Evolutionary conservation across 2,888 invertebrate genomes (phyloP).

Genomic region (Aphidoletes aphidimyza): DNA sequence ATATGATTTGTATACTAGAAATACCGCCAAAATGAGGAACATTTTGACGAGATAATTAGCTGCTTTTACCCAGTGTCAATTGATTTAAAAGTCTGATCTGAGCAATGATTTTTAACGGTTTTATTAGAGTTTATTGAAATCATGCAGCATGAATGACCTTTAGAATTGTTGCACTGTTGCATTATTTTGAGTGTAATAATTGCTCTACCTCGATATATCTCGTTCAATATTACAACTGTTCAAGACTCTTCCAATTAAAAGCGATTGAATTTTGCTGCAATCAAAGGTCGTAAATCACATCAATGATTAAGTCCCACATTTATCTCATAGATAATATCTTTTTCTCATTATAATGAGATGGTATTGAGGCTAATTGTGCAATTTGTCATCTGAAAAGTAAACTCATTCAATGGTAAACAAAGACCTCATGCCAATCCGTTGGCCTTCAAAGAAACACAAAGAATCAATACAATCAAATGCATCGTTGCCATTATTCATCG

Average conservation of each 20-base stretch:
- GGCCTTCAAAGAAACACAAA: background rate
- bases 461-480: background rate
- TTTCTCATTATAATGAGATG: background rate
- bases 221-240: too few relatives aligned
- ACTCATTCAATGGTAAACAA: background rate
- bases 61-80: background rate
- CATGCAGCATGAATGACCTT: background rate
- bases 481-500: background rate
- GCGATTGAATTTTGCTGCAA: background rate
- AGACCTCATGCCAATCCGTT: background rate
- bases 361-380: background rate
- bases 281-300: background rate
- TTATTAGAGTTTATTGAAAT: background rate
- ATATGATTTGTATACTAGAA: background rate
- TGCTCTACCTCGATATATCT: too few relatives aligned
- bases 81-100: background rate
- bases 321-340: too few relatives aligned
- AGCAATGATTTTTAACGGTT: background rate
- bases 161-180: background rate
- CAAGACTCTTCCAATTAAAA: too few relatives aligned
- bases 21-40: background rate
- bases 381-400: background rate
- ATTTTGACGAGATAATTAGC: conserved; percentile 39
- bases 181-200: too few relatives aligned
- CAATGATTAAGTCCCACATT: too few relatives aligned